Base-by-base conservation (phyloP, 2,888 invertebrate species). In the Smittia sp. region DNA sequence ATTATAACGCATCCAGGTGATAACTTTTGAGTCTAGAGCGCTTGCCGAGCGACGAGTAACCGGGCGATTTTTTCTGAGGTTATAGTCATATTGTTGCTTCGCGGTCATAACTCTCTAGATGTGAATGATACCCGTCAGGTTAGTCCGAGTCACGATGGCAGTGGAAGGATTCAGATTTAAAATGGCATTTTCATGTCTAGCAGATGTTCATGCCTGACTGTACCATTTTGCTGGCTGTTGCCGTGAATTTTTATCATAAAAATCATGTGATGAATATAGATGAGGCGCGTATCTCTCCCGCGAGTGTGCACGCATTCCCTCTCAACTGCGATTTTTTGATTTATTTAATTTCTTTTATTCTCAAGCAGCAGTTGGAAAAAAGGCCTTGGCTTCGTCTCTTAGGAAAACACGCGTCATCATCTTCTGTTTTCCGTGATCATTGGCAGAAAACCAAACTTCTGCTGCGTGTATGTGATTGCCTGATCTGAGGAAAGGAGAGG, bases 261-360 rank as follows among this genome's bases (percentile, higher is more conserved):
- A 69, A 69, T 18, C 69, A 69, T 54, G 69, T 69, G 69, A 69
- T 69, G 69, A 69, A 69, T 69, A 69, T 69, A 69, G 69, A 69
- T 69, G 69, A 69, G 69, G 27, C 58, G 9, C 58, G 58, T 20
- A 58, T 22, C 18, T 18, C 18, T 58, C 58, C 15, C 18, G n/a
- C 52, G 52, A 58, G 15, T 69, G 7, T 52, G 46, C 25, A 41
- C 41, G 41, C 27, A 52, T 39, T 67, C 67, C 25, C 54, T 69
- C 9, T 20, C 58, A 18, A 11, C 41, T 69, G n/a, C 15, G 18
- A 25, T 69, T 69, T 32, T 69, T 41, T 69, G 68, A 68, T 68
- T 68, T 68, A 68, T 68, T 68, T 68, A 68, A 69, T 69, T 69
- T 69, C 69, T 54, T 54, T 69, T 41, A 46, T 22, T 69, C 52